Evolutionary conservation across 2,113 vertebrate genomes (phyloP).

Genomic region (Suncus etruscus): DNA sequence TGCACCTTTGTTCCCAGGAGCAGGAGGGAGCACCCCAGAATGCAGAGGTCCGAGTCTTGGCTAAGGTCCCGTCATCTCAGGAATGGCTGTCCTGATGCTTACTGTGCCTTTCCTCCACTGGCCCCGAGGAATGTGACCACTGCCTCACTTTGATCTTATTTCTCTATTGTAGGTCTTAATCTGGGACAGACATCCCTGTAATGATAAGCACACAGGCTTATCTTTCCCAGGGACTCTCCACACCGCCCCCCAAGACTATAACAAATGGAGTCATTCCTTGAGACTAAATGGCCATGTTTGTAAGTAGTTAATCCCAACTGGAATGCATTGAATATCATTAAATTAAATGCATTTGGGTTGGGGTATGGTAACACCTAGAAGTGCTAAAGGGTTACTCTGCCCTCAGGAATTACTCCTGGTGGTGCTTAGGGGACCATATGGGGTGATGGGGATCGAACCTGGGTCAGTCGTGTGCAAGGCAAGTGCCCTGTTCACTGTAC

Average conservation of each 20-base stretch:
- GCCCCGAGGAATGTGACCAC: no score
- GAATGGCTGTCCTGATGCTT: no score
- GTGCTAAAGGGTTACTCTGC: no score
- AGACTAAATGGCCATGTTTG: background rate
- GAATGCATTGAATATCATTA: background rate
- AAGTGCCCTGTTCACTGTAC: no score
- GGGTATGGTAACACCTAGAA: no score
- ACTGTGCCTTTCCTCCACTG: no score
- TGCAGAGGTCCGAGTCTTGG: background rate
- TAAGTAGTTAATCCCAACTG: background rate
- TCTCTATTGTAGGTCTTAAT: background rate
- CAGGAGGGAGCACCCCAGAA: background rate
- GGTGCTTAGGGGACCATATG: no score
- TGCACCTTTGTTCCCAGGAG: constrained; percentile 52
- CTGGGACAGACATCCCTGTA: background rate
- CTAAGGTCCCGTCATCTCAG: background rate
- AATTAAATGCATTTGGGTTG: no score
- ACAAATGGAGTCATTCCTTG: background rate
- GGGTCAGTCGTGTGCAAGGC: no score
- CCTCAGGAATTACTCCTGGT: no score
- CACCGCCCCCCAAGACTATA: background rate
- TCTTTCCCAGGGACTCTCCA: constrained; percentile 49
- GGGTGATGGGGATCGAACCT: no score
- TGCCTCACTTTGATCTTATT: constrained; percentile 7
- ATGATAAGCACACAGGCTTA: background rate